Evolutionary conservation across 2,113 vertebrate species (phyloP), one percentile per base, ranked within the genome.

Genomic region (Chascanopsetta lugubris): DNA sequence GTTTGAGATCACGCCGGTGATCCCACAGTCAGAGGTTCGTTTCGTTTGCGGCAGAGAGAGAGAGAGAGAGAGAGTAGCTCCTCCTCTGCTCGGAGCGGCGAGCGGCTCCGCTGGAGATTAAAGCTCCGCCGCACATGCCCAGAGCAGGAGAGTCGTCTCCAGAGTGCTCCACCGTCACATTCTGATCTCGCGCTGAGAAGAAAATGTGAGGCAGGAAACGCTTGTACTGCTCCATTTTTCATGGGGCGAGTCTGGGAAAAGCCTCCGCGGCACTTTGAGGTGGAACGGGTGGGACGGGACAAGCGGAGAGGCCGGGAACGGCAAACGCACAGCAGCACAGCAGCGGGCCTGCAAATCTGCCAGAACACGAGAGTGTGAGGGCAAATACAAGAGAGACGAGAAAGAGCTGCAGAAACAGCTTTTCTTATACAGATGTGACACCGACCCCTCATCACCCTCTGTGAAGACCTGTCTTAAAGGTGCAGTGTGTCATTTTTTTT

Each of bases 171-270:
- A 74, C 75, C 72, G 61, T 81, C 74, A 71, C 78, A 76, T 69
- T 80, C 72, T 78, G 82, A 83, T 87, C 85, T 85, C 68, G 47
- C 64, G 73, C 56, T 72, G 73, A 70, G 68, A 84, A 8, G 61
- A 75, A 81, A 58, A 65, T 54, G 36, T 64, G 76, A 75, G 66
- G 62, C 69, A 21, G 63, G 80, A 82, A 74, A 57, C 72, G 65
- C 75, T 78, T 53, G 63, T 69, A 38, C 75, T 85, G 53, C 65
- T 90, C 67, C 66, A 88, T 88, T 84, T 90, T 89, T 86, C 69
- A 87, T 87, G 55, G 65, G 59, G 30, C 46, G 34, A 40, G 54
- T 61, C 69, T 80, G 50, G 8, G 34, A 15, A 22, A 62, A 47
- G 75, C 60, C 69, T 69, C 51, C 32, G 50, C 60, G 40, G 43